Evolutionary conservation across 2,797 vertebrate species (phyloP), one percentile per base, ranked within the genome.

Genomic region (Sebastolobus altivelis): DNA sequence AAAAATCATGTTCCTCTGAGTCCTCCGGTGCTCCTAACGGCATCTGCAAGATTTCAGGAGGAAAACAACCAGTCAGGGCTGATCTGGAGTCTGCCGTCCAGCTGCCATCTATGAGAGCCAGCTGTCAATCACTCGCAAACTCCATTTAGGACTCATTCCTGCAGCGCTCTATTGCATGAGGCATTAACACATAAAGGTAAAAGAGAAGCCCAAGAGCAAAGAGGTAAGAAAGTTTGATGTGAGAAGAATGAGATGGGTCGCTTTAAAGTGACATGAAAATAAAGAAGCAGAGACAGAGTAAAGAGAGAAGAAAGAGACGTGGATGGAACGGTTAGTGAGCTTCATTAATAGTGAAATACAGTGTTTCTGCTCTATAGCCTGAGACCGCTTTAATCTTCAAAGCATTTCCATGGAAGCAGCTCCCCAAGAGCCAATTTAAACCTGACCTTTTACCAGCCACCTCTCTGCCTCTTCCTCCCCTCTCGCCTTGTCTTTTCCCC

Each of bases 381-480:
- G 43, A 79, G 75, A 78, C 38, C 6, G 2, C 83, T 93, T 91
- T 89, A 83, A 90, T 90, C 92, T 83, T 90, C 91, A 92, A 90
- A 93, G 90, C 72, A 79, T 87, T 87, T 84, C 84, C 88, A 84
- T 75, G 85, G 77, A 83, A 81, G 88, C 86, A 40, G 86, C 88
- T 91, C 83, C 79, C 75, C 63, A 31, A 76, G 83, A 92, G 87
- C 86, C 92, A 91, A 92, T 92, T 90, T 91, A 88, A 85, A 85
- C 9, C 52, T 89, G 92, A 94, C 92, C 92, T 94, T 94, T 93
- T 72, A 18, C 86, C 85, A 81, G 77, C 82, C 67, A 80, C 71
- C 84, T 81, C 83, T 65, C 82, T 25, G 6, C 69, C 76, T 81
- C 80, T 60, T 55, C 71, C 65, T 27, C 80, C 35, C 33, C 56